Evolutionary conservation across 2,888 invertebrate genomes (phyloP), one percentile per base, ranked within the genome.

Genomic region (Teinopalpus imperialis): DNA sequence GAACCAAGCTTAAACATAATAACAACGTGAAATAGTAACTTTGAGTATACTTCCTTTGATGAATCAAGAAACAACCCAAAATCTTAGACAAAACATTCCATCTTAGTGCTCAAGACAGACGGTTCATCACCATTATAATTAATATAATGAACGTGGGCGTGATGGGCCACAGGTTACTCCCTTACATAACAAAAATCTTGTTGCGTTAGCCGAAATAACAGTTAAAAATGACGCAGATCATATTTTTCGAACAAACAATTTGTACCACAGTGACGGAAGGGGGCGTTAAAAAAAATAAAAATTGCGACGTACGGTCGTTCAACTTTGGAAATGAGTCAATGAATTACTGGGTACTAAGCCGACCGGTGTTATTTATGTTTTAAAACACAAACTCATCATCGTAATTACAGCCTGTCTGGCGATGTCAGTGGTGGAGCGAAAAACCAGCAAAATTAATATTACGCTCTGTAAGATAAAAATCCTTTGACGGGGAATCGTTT

Each of bases 201-300:
- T n/a, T n/a, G n/a, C n/a, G n/a, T n/a, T n/a, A n/a, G n/a, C n/a
- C n/a, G n/a, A n/a, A n/a, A n/a, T n/a, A n/a, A n/a, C n/a, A n/a
- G n/a, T n/a, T n/a, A n/a, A n/a, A n/a, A n/a, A n/a, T n/a, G n/a
- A n/a, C n/a, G n/a, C n/a, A n/a, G n/a, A n/a, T n/a, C n/a, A n/a
- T n/a, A n/a, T n/a, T n/a, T n/a, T n/a, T 24, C 8, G 12, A 21
- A 12, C 10, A 4, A 13, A 35, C 1, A 34, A 26, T 9, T 20
- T 20, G 39, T 51, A 37, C 50, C 35, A 50, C 49, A 52, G 51
- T 54, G 51, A 59, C 55, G 57, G 54, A 54, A 54, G 56, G 49
- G 49, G 42, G 43, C 49, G 37, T 42, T 46, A 54, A 47, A 68
- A 60, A 66, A 63, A 65, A 58, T 46, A 64, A n/a, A n/a, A 66